A percentile compares a stretch with the other conserved stretches of the same genome.
Evolutionary conservation across 53 echinoderm and acorn worm genomes (phyloP).

Genomic region (Mesocentrotus franciscanus): DNA sequence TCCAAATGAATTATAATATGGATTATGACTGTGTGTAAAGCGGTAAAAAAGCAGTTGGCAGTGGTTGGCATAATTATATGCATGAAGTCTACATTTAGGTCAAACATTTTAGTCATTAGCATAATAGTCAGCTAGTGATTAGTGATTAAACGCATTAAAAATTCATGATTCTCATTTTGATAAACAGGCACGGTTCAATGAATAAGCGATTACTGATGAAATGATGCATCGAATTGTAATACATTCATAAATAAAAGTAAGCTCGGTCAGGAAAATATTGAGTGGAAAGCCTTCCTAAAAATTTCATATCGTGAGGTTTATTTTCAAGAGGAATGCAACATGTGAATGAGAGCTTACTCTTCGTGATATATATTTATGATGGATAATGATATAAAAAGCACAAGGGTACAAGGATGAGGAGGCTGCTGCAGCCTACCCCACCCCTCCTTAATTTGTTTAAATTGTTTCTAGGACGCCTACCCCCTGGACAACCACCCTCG

Average conservation of each 20-base stretch:
- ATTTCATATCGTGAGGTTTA: neutral
- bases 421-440: no score
- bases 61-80: neutral
- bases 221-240: neutral
- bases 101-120: neutral
- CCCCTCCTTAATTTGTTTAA: no score
- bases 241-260: neutral
- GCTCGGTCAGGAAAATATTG: neutral
- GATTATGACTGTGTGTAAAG: no score
- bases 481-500: no score
- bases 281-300: neutral
- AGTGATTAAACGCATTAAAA: constrained; percentile 3
- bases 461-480: no score
- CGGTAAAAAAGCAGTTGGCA: neutral
- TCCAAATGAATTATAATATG: no score
- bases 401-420: no score
- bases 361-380: neutral
- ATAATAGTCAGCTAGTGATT: neutral
- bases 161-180: constrained; percentile 6
- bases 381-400: no score
- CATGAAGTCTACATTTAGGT: neutral
- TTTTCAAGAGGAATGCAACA: neutral
- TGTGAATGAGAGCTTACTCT: neutral
- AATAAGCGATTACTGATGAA: neutral
- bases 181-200: neutral